Base-by-base conservation (phyloP, 1,140 invertebrate genomes). In the Chrysoperla carnea region DNA sequence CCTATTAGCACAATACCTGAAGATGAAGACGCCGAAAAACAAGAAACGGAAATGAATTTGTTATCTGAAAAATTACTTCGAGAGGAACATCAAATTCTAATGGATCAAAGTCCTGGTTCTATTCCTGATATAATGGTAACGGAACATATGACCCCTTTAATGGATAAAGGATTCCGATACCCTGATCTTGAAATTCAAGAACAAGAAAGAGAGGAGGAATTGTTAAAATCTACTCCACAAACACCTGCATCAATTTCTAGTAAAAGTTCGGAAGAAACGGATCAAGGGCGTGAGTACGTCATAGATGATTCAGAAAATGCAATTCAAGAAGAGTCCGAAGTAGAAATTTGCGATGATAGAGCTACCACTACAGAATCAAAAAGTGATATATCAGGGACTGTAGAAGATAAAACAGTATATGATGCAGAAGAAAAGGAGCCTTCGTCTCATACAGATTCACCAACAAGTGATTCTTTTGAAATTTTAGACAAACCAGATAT, bases 401-500 rank as follows among this genome's bases (percentile, higher is more conserved):
- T 54, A 7, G 64, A 73, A 53, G 71, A 75, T 46, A 63, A 63
- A 50, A 62, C 64, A 1, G 50, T 68, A 29, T 58, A 60, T 46
- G 62, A 66, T 54, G 52, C 50, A 27, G 39, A 63, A 58, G 43
- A 62, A 56, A 29, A 68, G 54, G 57, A 75, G 57, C 68, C 73
- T 63, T 7, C 60, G 58, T 37, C 54, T 52, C 46, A 59, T 9
- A 44, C 70, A 43, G 80, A 86, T 49, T 87, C 85, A 0, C 84
- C 84, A 1, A 81, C 74, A 31, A 83, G 82, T 55, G 88, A 91
- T 58, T 89, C 87, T 27, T 92, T 91, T 66, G 86, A 90, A 68
- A 71, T 88, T 58, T 64, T 88, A 0, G 83, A 87, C 49, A 84
- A 85, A 52, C 83, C 83, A 1, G 81, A 83, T 54, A 73, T 84